A percentile compares a stretch with the other conserved stretches of the same genome.
Evolutionary conservation across 2,113 vertebrate genomes (phyloP).

Genomic region (Gavialis gangeticus): DNA sequence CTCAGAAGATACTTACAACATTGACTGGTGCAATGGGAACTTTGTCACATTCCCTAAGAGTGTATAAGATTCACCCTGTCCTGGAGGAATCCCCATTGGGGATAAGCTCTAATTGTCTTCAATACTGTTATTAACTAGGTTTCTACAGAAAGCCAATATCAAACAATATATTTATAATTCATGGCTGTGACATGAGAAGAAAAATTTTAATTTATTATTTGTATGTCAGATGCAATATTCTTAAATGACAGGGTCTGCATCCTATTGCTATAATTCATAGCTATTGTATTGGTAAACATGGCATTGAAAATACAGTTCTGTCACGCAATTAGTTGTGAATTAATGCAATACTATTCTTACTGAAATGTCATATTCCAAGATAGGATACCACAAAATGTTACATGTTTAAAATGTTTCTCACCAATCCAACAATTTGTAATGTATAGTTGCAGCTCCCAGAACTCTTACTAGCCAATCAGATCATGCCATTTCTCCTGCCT

Average conservation of each 20-base stretch:
- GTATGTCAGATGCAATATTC: neutral
- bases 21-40: neutral
- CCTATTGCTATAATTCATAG: neutral
- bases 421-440: neutral
- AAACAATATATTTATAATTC: neutral
- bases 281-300: neutral
- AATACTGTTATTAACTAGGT: neutral
- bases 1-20: neutral
- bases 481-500: neutral
- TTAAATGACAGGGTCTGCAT: neutral
- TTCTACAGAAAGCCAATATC: neutral
- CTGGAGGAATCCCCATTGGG: neutral
- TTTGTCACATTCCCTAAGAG: neutral
- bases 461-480: neutral
- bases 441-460: neutral
- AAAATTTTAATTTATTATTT: neutral
- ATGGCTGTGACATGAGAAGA: neutral
- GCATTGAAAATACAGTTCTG: neutral
- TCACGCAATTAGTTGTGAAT: constrained; percentile 26
- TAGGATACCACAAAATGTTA: neutral
- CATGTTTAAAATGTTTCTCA: fast-evolving
- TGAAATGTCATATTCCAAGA: constrained; percentile 12
- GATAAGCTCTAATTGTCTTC: neutral
- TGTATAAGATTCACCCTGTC: neutral
- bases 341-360: neutral